Evolutionary conservation across 2,888 invertebrate genomes (phyloP), one percentile per base, ranked within the genome.

Genomic region (Campoplex capitator): DNA sequence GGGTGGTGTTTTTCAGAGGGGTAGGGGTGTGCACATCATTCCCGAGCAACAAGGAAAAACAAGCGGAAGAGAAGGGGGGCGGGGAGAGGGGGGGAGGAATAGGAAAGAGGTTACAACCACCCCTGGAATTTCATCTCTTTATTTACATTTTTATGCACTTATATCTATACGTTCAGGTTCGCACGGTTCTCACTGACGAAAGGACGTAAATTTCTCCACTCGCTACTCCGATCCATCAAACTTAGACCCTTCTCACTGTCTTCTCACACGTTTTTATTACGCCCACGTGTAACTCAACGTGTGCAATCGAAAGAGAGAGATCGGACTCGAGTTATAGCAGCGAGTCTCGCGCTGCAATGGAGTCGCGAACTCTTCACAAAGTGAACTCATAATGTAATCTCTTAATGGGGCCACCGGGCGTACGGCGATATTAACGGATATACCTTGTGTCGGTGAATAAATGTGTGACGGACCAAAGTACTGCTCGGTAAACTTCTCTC

Each of bases 351-450:
- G 71, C 80, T 80, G 85, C 82, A 56, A 65, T 84, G 86, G 77
- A 89, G 89, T 88, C 86, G 84, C 87, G 81, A 88, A 88, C 88
- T 89, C 48, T 68, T 89, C 90, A 90, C 91, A 91, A 91, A 91
- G 92, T 91, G 89, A 91, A 92, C 91, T 91, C 92, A 91, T 92
- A 92, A 92, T 91, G 91, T 91, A 92, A 92, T 92, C 92, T 92
- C 91, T 92, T 92, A 92, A 92, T 92, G 91, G 92, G 91, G 90
- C 91, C 90, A 91, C 90, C 91, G 91, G 89, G 90, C 90, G 88
- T 90, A 87, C 83, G 73, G 87, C 82, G 65, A 88, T 83, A 75
- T 75, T n/a, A 56, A 62, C 62, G 42, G 45, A 74, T 73, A 74
- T 73, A 45, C 42, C 18, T 45, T 56, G 70, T 45, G 78, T 84